phyloP scores from a whole-genome alignment of 1,140 invertebrate genomes.

The Cardiocondyla obscurior region DNA sequence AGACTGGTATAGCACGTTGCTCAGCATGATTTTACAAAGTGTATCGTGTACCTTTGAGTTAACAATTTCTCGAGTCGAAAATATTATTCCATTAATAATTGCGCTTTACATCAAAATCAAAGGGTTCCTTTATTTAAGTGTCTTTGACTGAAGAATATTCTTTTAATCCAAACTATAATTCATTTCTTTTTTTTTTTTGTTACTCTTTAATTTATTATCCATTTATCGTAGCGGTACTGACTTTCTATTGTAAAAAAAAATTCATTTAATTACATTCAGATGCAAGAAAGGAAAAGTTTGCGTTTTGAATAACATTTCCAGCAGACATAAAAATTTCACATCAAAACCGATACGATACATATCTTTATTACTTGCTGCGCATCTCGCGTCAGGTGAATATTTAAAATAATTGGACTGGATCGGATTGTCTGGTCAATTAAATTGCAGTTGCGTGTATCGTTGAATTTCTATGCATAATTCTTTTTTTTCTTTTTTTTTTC shows the following conservation, averaged over 20 bases:
- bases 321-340: too few species aligned
- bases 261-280: not conserved
- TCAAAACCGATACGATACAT: not conserved
- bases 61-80: not conserved
- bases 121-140: too few species aligned
- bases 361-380: not conserved
- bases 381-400: not conserved
- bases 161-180: too few species aligned
- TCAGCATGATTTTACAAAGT: not conserved
- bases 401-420: not conserved
- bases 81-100: not conserved
- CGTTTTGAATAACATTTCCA: not conserved
- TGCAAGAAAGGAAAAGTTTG: slow-evolving; percentile 11
- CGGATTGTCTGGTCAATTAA: not conserved
- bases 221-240: not conserved
- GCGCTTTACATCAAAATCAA: not conserved
- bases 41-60: not conserved
- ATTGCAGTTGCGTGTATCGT: not conserved
- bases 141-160: not conserved
- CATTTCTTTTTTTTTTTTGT: not conserved
- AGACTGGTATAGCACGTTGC: not conserved
- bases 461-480: not conserved
- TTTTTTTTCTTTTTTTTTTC: too few species aligned
- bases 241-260: not conserved
- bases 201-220: not conserved